Evolutionary conservation across 92 coral and sea anemone species (phyloP), one percentile per base, ranked within the genome.

Genomic region (Paramuricea clavata): DNA sequence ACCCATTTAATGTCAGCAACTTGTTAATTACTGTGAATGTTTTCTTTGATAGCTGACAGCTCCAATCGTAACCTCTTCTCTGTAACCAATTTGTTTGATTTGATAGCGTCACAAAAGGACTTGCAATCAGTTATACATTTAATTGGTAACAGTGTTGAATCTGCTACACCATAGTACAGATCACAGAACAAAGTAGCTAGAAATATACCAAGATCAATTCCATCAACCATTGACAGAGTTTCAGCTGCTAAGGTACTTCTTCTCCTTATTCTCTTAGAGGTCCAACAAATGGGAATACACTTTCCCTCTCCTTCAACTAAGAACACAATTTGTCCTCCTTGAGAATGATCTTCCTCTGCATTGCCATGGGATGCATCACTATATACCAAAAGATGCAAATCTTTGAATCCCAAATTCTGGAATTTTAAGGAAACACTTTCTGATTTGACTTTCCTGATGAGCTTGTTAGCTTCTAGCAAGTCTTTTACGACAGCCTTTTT

Each of bases 291-390:
- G 21, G 64, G 64, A 15, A 16, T 56, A 15, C 64, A 15, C 26
- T 56, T 56, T 56, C 26, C 26, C 6, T 23, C 64, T 56, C 26
- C 64, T 56, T n/a, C 64, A 56, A 23, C 64, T 6, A 56, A 23
- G 15, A 56, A 56, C 64, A 60, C 68, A 60, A 21, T 60, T 60
- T 60, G 68, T 60, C 68, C 68, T 22, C 33, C 68, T 60, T 60
- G 68, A 26, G 68, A 60, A 13, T 15, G 6, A 56, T 56, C 15
- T 12, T 56, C 15, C 21, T 56, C 64, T 15, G 64, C 64, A 56
- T 56, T 21, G 25, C 33, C 68, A 22, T 22, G 31, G 11, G 68
- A 22, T 22, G 30, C 33, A 22, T 26, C 68, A 60, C 68, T 60
- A 15, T 60, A 22, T 15, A 22, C 31, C 68, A 60, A 22, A 26